These are phyloP conservation scores for Nicator chloris DNA, from an alignment of 2,113 vertebrate species.

Conservation along the genomic window DNA sequence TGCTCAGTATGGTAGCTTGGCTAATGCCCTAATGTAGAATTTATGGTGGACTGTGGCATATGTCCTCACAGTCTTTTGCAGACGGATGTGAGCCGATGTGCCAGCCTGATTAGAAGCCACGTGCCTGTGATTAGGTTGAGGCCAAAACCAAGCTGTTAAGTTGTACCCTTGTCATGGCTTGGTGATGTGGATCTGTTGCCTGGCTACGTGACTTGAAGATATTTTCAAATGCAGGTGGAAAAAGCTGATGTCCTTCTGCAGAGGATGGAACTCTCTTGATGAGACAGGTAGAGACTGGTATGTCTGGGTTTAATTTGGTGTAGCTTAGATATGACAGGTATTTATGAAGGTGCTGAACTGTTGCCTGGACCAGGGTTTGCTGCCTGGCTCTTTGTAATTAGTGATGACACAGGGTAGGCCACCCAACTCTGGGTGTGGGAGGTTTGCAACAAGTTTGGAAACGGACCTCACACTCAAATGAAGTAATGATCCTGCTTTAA, in stretches of 20 bases:
- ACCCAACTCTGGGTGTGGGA: neutral
- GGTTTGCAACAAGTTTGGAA: neutral
- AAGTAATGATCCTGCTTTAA: neutral
- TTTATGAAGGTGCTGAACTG: neutral
- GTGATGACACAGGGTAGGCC: neutral
- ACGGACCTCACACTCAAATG: neutral
- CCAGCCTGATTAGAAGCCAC: neutral
- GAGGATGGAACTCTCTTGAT: neutral
- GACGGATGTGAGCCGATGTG: neutral
- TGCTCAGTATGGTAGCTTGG: neutral
- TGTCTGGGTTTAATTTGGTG: neutral
- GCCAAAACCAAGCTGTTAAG: neutral
- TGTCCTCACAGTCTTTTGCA: neutral
- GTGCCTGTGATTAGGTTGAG: neutral
- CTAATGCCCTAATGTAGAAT: neutral
- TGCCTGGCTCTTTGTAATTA: neutral
- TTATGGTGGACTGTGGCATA: neutral
- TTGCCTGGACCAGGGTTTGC: neutral
- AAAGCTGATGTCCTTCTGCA: neutral
- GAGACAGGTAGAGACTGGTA: neutral
- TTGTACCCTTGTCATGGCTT: neutral
- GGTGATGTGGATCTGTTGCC: neutral
- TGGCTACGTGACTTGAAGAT: fast-evolving
- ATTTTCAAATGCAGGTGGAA: neutral
- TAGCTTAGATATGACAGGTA: neutral